These are phyloP conservation scores for Syngnathus typhle DNA, from an alignment of 2,113 vertebrate species.

Conservation along the genomic window DNA sequence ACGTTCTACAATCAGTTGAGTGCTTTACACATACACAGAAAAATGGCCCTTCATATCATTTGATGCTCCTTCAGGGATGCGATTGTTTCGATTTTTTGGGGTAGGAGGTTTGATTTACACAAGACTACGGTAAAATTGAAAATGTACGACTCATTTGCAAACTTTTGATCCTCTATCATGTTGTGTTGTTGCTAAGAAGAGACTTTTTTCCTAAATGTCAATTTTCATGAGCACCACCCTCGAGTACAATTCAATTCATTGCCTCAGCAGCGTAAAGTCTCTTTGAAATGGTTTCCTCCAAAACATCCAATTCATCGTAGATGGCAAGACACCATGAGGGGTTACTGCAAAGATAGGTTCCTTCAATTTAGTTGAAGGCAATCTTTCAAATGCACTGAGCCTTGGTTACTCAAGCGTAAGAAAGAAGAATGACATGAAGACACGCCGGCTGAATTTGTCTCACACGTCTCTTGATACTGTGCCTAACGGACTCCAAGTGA, in stretches of 20 bases:
- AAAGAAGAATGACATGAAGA: constrained; percentile 9
- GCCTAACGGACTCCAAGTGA: constrained; percentile 26
- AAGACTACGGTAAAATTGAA: too few relatives aligned
- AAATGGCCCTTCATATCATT: too few relatives aligned
- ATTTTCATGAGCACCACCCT: constrained; percentile 2
- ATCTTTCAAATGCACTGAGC: constrained; percentile 6
- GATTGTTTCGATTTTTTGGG: too few relatives aligned
- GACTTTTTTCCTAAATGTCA: constrained; percentile 1
- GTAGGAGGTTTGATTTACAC: too few relatives aligned
- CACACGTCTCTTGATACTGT: constrained; percentile 24
- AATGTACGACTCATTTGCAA: too few relatives aligned
- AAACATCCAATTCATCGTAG: not conserved
- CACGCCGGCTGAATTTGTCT: constrained; percentile 13
- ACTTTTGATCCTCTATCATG: too few relatives aligned
- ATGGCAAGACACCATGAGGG: not conserved
- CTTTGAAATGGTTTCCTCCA: not conserved
- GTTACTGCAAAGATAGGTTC: not conserved
- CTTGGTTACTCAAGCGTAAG: constrained; percentile 4
- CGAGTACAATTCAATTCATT: not conserved
- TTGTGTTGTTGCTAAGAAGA: not conserved
- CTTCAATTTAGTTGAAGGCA: constrained; percentile 1
- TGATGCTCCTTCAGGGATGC: too few relatives aligned
- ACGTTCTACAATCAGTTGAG: too few relatives aligned
- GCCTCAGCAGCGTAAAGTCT: not conserved
- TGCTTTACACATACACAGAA: too few relatives aligned